A percentile compares a stretch with the other conserved stretches of the same genome.
phyloP scores from a whole-genome alignment of 2,113 vertebrate genomes.

The Rhombomys opimus region DNA sequence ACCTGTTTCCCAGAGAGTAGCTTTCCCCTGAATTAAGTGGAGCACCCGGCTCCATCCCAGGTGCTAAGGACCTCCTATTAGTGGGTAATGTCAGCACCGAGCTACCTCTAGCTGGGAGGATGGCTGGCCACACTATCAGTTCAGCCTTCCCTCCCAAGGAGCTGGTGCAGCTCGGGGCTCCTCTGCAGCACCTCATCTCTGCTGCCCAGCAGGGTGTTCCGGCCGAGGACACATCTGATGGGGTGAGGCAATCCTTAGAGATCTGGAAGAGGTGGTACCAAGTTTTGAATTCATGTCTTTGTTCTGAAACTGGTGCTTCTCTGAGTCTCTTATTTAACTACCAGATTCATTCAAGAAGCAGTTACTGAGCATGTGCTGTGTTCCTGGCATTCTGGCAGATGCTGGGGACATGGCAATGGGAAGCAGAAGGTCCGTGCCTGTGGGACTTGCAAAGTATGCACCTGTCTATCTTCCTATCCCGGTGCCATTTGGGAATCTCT shows the following conservation, averaged over 20 bases:
- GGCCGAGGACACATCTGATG: neutral
- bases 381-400: neutral
- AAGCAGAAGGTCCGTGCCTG: neutral
- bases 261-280: neutral
- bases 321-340: conserved; percentile 16
- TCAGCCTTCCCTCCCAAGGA: neutral
- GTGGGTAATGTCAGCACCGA: conserved; percentile 65
- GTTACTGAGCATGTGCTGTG: neutral
- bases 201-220: neutral
- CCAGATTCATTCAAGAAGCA: neutral
- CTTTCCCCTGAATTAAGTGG: conserved; percentile 81
- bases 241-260: neutral
- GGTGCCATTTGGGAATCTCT: neutral
- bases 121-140: neutral
- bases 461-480: neutral
- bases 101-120: conserved; percentile 9
- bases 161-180: neutral
- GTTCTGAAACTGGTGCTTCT: neutral
- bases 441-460: neutral
- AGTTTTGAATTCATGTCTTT: conserved; percentile 3
- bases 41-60: conserved; percentile 64
- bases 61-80: conserved; percentile 80
- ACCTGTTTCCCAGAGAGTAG: conserved; percentile 79
- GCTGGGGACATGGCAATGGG: neutral
- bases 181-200: neutral